These are phyloP conservation scores for Ibycter americanus DNA, from an alignment of 2,797 vertebrate genomes.

Conservation along the genomic window DNA sequence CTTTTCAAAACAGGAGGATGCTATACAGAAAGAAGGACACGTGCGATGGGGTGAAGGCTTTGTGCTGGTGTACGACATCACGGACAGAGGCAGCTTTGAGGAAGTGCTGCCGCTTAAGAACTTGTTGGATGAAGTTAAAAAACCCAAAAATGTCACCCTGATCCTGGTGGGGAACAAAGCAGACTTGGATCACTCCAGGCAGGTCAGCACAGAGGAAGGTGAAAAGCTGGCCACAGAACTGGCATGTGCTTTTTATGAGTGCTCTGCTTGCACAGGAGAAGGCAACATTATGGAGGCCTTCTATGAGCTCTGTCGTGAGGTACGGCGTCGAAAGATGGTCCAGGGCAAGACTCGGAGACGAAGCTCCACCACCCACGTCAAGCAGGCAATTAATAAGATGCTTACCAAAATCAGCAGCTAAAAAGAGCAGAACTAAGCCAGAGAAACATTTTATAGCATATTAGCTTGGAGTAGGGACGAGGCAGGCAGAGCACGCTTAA, in stretches of 20 bases:
- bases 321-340: constrained; percentile 88
- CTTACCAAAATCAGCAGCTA: constrained; percentile 99
- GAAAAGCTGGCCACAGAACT: constrained; percentile 94
- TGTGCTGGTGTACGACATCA: constrained; percentile 96
- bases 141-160: constrained; percentile 92
- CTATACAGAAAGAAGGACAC: constrained; percentile 91
- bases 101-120: constrained; percentile 89
- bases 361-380: constrained; percentile 97
- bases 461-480: not conserved
- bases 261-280: constrained; percentile 93
- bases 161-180: constrained; percentile 97
- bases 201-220: constrained; percentile 94
- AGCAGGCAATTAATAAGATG: constrained; percentile 99
- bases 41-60: constrained; percentile 97
- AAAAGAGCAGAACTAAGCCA: not conserved
- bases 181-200: constrained; percentile 91
- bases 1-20: constrained; percentile 85
- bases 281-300: constrained; percentile 91
- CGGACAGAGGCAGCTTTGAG: constrained; percentile 94
- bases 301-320: constrained; percentile 93
- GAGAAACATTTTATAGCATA: not conserved
- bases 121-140: constrained; percentile 92
- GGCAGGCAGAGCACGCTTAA: not conserved
- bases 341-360: constrained; percentile 93
- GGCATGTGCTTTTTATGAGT: constrained; percentile 96